Base-by-base conservation (phyloP, 2,113 vertebrate species). In the Raja brachyura region DNA sequence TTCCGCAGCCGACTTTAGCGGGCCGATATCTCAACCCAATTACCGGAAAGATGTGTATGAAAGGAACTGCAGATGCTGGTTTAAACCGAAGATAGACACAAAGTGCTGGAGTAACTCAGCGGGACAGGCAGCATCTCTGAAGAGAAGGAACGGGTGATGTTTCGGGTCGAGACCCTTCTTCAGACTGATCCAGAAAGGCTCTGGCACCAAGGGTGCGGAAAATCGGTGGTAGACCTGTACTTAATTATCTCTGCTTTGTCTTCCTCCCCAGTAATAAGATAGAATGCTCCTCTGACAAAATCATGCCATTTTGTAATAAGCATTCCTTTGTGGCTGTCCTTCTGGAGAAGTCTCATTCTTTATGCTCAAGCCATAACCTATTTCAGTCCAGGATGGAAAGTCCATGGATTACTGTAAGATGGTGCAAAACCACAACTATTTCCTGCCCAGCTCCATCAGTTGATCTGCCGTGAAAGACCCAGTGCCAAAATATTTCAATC, bases 331-430 rank as follows among this genome's bases (percentile, higher is more conserved):
- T 54, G 90, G 66, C 63, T 70, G 90, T 28, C 63, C 90, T 92
- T 74, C 68, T 92, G 68, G 66, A 74, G 90, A 28, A 18, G 63
- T 8, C 83, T 88, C n/a, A 92, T 92, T 92, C 90, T 92, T 92
- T 92, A 33, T 54, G 68, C 33, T 92, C 31, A 92, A 48, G 90
- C 90, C 90, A 92, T 73, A 54, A 63, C 33, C 66, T 92, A 92
- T 92, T 92, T 92, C 90, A 92, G 90, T 92, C 70, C 90, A 73
- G 90, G 68, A 70, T 92, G 90, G 66, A 92, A 70, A 90, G 88
- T 70, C 88, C 66, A 70, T 73, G 66, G 68, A 73, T 92, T 73
- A 92, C 20, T 73, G 48, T 73, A 92, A 92, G 90, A 92, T 68
- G 92, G 83, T 93, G 94, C 79, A 85, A 86, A n/a, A 28, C 6